Conservation (phyloP, 2,888 invertebrate species). For the Drosophila rellima region DNA sequence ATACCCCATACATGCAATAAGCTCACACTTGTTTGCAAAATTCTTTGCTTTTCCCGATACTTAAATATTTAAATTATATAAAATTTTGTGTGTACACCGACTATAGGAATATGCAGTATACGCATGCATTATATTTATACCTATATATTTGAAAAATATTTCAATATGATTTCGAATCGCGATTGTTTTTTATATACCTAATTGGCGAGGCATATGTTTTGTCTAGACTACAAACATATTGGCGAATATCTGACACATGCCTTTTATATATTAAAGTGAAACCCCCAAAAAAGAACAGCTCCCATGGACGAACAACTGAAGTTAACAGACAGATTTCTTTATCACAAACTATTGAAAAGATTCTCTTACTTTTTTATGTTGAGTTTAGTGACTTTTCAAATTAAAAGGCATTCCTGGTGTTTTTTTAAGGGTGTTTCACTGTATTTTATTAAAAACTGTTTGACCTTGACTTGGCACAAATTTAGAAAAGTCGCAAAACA, state of each 20-base stretch:
- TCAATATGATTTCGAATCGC: constrained; percentile 12
- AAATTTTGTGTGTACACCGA: background rate
- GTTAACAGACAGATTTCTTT: background rate
- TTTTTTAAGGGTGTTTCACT: background rate
- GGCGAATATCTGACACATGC: background rate
- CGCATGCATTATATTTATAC: background rate
- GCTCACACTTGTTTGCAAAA: no score
- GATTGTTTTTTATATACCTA: constrained; percentile 7
- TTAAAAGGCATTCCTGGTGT: background rate
- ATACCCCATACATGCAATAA: no score
- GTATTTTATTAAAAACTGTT: constrained; percentile 16
- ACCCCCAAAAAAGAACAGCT: background rate
- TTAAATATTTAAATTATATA: background rate
- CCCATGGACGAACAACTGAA: background rate
- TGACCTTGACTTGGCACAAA: constrained; percentile 39
- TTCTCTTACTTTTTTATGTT: background rate
- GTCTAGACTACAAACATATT: constrained; percentile 14
- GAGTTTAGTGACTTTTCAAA: background rate
- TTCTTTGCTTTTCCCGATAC: background rate
- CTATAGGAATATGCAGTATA: background rate
- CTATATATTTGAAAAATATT: background rate
- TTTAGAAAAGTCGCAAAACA: constrained; percentile 20
- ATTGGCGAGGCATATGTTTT: constrained; percentile 10
- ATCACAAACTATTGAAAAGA: background rate
- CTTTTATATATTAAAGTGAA: background rate